Conservation (phyloP, 2,888 invertebrate genomes). For the Rhingia rostrata region DNA sequence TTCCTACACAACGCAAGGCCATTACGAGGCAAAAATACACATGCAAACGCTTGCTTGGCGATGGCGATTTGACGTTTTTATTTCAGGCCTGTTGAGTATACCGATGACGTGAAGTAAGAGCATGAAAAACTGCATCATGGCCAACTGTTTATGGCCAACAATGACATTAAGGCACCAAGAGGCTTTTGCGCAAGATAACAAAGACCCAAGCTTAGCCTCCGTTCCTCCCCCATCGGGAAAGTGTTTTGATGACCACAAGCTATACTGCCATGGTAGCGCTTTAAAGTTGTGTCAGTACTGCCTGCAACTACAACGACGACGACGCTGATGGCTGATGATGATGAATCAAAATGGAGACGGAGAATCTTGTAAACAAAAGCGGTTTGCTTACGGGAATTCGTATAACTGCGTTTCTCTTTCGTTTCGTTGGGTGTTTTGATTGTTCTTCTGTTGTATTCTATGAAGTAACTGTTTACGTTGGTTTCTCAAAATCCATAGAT, state of each 20-base stretch:
- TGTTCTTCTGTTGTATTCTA: slow-evolving; percentile 1
- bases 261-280: neutral
- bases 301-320: too few species aligned
- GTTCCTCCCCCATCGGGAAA: neutral
- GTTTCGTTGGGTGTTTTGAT: slow-evolving; percentile 19
- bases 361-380: slow-evolving; percentile 36
- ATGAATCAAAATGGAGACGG: neutral
- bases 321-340: neutral
- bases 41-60: neutral
- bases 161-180: neutral
- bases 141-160: too few species aligned
- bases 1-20: slow-evolving; percentile 20
- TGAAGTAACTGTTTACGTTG: slow-evolving; percentile 2
- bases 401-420: slow-evolving; percentile 44
- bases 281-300: neutral
- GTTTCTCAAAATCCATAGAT: neutral
- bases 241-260: neutral
- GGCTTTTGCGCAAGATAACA: neutral
- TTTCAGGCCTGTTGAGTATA: neutral
- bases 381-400: slow-evolving; percentile 48
- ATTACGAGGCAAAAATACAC: slow-evolving; percentile 22
- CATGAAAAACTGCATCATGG: slow-evolving; percentile 6
- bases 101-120: neutral
- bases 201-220: neutral
- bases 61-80: neutral